Base-by-base conservation (phyloP, 2,797 vertebrate species). In the Xenops minutus region DNA sequence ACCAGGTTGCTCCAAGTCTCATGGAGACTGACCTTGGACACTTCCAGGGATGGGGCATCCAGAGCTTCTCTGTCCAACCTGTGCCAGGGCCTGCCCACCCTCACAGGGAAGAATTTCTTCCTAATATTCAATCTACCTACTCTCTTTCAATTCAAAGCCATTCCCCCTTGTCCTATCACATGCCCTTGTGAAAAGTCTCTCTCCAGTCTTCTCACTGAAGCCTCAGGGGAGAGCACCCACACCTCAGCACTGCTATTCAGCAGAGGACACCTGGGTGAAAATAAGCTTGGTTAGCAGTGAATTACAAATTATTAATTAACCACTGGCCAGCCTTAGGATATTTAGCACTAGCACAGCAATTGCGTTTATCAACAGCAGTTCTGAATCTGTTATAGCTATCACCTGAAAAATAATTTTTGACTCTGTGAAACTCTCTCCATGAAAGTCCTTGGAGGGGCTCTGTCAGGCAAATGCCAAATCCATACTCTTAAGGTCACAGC, bases 81-180 rank as follows among this genome's bases (percentile, higher is more conserved):
- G n/a, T 41, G 18, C 64, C 59, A 72, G 26, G 24, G 10, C 4
- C 21, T 72, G 0, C 0, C 12, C 52, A 59, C 4, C 26, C 30
- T 59, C 34, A 3, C 2, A 78, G 39, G 9, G 34, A 34, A 66
- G 1, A 36, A 32, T 59, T 66, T 41, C 15, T 78, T 59, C 14
- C n/a, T 66, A 18, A 48, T 29, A 48, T 14, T 30, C 4, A 46
- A 41, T 10, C 26, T 24, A 59, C 2, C 4, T 20, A 17, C 5
- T 41, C 44, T 21, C 8, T 72, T 71, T 58, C 52, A 32, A 14
- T 78, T 72, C 14, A 34, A 83, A 41, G 18, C 15, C 30, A 20
- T 52, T 32, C 5, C 2, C n/a, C 12, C 22, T 72, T 72, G 7
- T 34, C 30, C 39, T 59, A 11, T 58, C 23, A 59, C n/a, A 7